Evolutionary conservation across 1,140 invertebrate genomes (phyloP).

Genomic region (Agraylea sexmaculata): DNA sequence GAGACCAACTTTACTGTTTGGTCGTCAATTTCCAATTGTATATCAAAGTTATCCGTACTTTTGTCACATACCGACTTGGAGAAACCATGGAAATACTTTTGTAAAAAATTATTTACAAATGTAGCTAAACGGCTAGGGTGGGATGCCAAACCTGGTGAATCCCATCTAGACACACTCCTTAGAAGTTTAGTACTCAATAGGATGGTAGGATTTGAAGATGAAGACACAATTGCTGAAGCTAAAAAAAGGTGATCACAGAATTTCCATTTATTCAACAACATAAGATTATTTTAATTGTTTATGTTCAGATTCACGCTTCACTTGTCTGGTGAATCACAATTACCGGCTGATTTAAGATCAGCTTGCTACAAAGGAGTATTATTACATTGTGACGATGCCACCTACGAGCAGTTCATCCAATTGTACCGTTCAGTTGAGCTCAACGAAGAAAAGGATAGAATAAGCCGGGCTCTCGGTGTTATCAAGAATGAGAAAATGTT

Average conservation of each 20-base stretch:
- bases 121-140: constrained; percentile 67
- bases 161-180: constrained; percentile 74
- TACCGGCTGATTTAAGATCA: constrained; percentile 80
- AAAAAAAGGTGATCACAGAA: constrained; percentile 38
- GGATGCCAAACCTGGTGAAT: constrained; percentile 59
- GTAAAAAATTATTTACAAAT: constrained; percentile 53
- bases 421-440: constrained; percentile 77
- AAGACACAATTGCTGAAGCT: constrained; percentile 63
- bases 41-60: constrained; percentile 62
- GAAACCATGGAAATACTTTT: constrained; percentile 61
- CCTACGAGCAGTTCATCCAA: constrained; percentile 67
- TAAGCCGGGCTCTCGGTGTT: constrained; percentile 68
- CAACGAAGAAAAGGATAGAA: constrained; percentile 87
- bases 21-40: constrained; percentile 70
- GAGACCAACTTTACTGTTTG: constrained; percentile 92
- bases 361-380: constrained; percentile 80
- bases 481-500: constrained; percentile 59
- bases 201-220: constrained; percentile 70
- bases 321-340: constrained; percentile 41
- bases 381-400: constrained; percentile 52
- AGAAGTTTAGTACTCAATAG: constrained; percentile 70
- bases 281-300: neutral
- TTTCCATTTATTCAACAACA: neutral
- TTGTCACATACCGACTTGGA: constrained; percentile 66
- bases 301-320: constrained; percentile 55